Base-by-base conservation (phyloP, 2,113 vertebrate species). In the Pterocles orientalis region DNA sequence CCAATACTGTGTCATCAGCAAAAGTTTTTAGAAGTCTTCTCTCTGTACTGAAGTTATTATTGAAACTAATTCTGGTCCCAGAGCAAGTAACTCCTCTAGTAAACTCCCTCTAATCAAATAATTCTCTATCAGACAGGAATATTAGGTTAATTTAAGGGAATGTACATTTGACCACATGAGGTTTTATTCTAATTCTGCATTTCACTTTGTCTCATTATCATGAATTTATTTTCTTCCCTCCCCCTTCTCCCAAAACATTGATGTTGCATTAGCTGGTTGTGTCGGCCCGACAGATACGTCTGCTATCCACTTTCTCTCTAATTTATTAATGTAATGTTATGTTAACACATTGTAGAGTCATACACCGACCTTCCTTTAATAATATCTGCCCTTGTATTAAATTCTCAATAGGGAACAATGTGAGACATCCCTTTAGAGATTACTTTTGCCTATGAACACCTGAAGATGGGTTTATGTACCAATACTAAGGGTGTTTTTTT, bases 281-380 rank as follows among this genome's bases (percentile, higher is more conserved):
- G n/a, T 34, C 23, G 36, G 6, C 4, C 1, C 50, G 61, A 79
- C 10, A 57, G 29, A 34, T 8, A 23, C 7, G 23, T 53, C 41
- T 71, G 15, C 36, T 71, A 8, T 16, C 4, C 29, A 41, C 5
- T 56, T 77, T 84, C 15, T 45, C 3, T 3, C 18, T 2, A 15
- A 4, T 29, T 78, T 28, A 18, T 56, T 61, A 41, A 61, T 8
- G 5, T 1, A 54, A 47, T 43, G 14, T 9, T 48, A 4, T 69
- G 26, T 69, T 78, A 47, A 47, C 6, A 28, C 2, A 2, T 45
- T 61, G 7, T 33, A 14, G 13, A 58, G 28, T 16, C 24, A 26
- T 19, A 26, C 5, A 51, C 4, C 3, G 43, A 1, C 0, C 5
- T 71, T 76, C 3, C 16, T 11, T 71, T 39, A 19, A 21, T 36